phyloP scores from a whole-genome alignment of 2,888 invertebrate genomes.

The Cantharis nigra region DNA sequence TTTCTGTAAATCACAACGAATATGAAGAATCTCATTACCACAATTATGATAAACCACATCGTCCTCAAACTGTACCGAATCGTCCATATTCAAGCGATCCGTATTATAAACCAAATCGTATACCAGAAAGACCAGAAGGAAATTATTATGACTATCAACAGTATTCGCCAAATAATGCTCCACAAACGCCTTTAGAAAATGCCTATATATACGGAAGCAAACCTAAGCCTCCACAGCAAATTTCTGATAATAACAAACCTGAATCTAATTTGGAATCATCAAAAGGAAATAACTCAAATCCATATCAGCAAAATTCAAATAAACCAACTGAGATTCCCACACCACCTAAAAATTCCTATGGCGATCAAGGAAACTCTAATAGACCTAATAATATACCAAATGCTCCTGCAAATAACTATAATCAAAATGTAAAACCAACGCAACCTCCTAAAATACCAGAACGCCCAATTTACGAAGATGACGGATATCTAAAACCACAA shows the following conservation, averaged over 20 bases:
- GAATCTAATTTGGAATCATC: background rate
- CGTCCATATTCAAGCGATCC: background rate
- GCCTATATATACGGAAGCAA: background rate
- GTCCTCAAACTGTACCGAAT: constrained; percentile 1
- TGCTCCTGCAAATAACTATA: background rate
- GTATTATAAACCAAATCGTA: background rate
- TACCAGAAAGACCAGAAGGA: background rate
- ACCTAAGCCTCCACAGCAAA: background rate
- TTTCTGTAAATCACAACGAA: background rate
- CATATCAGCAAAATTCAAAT: background rate
- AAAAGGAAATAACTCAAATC: background rate
- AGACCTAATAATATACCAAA: background rate
- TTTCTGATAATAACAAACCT: background rate
- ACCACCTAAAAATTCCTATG: background rate
- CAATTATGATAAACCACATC: constrained; percentile 6
- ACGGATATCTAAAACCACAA: background rate
- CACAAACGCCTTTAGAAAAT: background rate
- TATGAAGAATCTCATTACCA: background rate
- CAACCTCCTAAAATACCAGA: background rate
- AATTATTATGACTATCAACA: background rate
- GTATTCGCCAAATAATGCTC: background rate
- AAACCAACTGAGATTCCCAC: background rate
- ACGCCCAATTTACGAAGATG: background rate
- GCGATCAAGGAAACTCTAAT: background rate
- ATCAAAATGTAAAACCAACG: background rate